Percentiles rank a stretch among this genome's conserved stretches.
These are phyloP conservation scores for Anagyrus pseudococci DNA, from an alignment of 2,888 invertebrate species.

Conservation along the genomic window DNA sequence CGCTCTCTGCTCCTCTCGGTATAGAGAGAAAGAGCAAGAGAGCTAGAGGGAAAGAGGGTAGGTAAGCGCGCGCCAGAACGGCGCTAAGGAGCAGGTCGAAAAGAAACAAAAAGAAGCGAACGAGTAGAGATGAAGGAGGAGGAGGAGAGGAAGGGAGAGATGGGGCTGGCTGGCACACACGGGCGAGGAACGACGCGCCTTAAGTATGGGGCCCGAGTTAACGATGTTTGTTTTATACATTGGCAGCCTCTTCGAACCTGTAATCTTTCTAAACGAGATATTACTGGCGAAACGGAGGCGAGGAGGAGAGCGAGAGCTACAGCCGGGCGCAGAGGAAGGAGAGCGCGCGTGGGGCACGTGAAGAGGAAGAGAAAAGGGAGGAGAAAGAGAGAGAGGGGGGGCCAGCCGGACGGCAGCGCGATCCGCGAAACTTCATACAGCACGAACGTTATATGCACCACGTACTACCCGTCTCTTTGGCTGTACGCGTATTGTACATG, in stretches of 20 bases:
- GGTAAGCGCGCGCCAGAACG: slow-evolving; percentile 22
- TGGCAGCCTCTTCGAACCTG: slow-evolving; percentile 58
- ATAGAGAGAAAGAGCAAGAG: slow-evolving; percentile 29
- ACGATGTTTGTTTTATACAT: slow-evolving; percentile 63
- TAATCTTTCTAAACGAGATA: slow-evolving; percentile 64
- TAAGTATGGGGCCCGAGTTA: slow-evolving; percentile 61
- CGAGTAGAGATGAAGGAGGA: neutral
- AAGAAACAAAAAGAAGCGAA: slow-evolving; percentile 16
- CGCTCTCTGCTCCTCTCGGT: too few relatives aligned
- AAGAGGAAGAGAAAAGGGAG: too few relatives aligned
- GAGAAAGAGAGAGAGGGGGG: slow-evolving; percentile 8
- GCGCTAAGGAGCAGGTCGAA: slow-evolving; percentile 24
- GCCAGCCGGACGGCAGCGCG: neutral
- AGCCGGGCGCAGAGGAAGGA: neutral
- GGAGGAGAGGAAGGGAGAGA: slow-evolving; percentile 21
- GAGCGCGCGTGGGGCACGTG: too few relatives aligned
- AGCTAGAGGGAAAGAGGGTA: slow-evolving; percentile 30
- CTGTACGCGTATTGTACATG: too few relatives aligned
- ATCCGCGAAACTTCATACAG: slow-evolving; percentile 31
- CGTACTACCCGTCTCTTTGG: neutral
- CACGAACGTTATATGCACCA: slow-evolving; percentile 20
- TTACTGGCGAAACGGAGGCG: slow-evolving; percentile 48
- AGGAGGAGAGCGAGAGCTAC: neutral
- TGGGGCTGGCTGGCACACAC: slow-evolving; percentile 25
- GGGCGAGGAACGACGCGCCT: slow-evolving; percentile 28